Evolutionary conservation across 1,140 invertebrate species (phyloP), one percentile per base, ranked within the genome.

Genomic region (Dryas iulia): DNA sequence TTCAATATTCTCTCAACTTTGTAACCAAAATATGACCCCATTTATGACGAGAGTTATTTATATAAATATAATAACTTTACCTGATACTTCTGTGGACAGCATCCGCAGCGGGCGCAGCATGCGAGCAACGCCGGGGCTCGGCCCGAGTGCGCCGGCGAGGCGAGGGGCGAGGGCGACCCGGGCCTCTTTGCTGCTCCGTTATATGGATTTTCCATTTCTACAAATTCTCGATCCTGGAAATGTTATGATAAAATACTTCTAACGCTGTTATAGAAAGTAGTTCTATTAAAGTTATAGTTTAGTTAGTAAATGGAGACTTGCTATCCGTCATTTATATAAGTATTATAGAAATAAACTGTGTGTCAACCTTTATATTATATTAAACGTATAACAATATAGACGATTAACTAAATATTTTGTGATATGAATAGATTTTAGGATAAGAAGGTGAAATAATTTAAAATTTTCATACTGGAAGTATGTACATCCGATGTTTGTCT

Each of bases 151-250:
- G 96, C 96, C 28, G 97, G 97, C 76, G 97, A 97, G 30, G 97
- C 96, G 77, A 97, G 93, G 1, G 96, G 96, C 26, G 96, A 97
- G 30, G 96, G 96, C 21, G 96, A 97, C 25, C 95, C 97, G 2
- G 97, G 97, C 82, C 97, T 94, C 92, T 98, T 98, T 47, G 79
- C 97, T 94, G 91, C 97, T 3, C 97, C 97, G 89, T 98, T 99
- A 92, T 94, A 98, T 10, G 97, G 97, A 84, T 97, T 96, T 82
- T 99, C 98, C 94, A 98, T 95, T 92, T 99, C 98, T 66, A 98
- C 96, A 92, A 99, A 99, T 92, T 99, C 97, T 64, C 98, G 96
- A 92, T 99, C 98, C 97, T 98, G 94, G 10, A 71, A 71, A 14
- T 25, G n/a, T 14, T 6, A 39, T 1, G 33, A 12, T 14, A 35